Conservation (phyloP, 2,888 invertebrate species). For the Epistrophe eligans region DNA sequence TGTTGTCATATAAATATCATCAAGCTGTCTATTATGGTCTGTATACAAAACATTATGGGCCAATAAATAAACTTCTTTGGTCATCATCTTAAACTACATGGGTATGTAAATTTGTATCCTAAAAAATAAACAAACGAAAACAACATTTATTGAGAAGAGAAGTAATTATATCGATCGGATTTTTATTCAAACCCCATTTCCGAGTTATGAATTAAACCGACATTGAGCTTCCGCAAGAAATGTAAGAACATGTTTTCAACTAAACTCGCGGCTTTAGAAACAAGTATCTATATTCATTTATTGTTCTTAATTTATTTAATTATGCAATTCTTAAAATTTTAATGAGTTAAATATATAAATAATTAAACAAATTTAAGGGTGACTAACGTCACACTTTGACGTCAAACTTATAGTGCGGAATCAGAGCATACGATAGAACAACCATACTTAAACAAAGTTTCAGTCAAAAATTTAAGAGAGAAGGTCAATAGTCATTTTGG, state of each 20-base stretch:
- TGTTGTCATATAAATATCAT: conserved; percentile 48
- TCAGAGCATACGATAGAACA: not conserved
- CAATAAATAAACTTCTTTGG: conserved; percentile 46
- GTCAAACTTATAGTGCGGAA: not conserved
- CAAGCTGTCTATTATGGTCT: not conserved
- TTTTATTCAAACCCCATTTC: conserved; percentile 37
- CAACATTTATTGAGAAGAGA: conserved; percentile 2
- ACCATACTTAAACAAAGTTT: not conserved
- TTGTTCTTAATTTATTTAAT: not conserved
- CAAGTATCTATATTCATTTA: not conserved
- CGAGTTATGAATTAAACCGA: conserved; percentile 68
- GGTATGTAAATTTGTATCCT: not conserved
- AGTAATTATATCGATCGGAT: conserved; percentile 6
- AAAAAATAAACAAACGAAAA: conserved; percentile 4
- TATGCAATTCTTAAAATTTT: not conserved
- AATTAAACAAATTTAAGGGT: not conserved
- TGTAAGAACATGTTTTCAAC: conserved; percentile 2
- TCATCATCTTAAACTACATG: conserved; percentile 53
- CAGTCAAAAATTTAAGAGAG: not conserved
- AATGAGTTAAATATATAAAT: not conserved
- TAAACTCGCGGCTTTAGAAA: not conserved
- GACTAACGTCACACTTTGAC: conserved; percentile 5
- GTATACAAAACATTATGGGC: not conserved
- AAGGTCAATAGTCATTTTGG: conserved; percentile 15
- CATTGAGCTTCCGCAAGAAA: conserved; percentile 23